Percentiles rank a stretch among this genome's conserved stretches.
Conservation (phyloP, 2,888 invertebrate species). For the Cheilosia grossa region DNA sequence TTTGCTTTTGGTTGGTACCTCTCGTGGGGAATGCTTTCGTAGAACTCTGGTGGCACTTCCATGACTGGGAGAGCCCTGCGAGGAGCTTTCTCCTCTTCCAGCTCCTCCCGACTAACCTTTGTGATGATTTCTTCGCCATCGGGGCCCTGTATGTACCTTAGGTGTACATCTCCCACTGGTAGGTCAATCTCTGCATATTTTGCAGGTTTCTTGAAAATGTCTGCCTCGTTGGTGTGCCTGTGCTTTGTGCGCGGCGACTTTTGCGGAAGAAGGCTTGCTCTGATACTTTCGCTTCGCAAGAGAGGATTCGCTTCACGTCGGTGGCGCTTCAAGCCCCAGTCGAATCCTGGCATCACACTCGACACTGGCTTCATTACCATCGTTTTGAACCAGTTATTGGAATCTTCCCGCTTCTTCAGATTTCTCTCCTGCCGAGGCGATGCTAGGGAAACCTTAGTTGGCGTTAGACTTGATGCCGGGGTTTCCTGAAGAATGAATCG, state of each 20-base stretch:
- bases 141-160: constrained; percentile 78
- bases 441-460: constrained; percentile 52
- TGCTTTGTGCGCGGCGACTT: constrained; percentile 24
- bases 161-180: constrained; percentile 81
- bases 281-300: constrained; percentile 76
- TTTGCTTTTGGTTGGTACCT: constrained; percentile 26
- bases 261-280: background rate
- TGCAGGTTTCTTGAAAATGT: constrained; percentile 79
- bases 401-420: constrained; percentile 76
- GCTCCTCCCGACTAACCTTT: constrained; percentile 59
- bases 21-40: constrained; percentile 77
- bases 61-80: constrained; percentile 58
- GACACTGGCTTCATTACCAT: constrained; percentile 77
- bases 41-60: constrained; percentile 79
- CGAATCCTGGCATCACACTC: constrained; percentile 58
- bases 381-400: constrained; percentile 78
- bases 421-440: constrained; percentile 31
- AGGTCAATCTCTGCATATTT: constrained; percentile 76
- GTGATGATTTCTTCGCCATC: constrained; percentile 78
- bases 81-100: constrained; percentile 21
- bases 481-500: constrained; percentile 77
- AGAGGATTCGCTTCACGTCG: constrained; percentile 77
- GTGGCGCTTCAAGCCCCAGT: constrained; percentile 76
- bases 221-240: constrained; percentile 79
- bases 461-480: constrained; percentile 22